Base-by-base conservation (phyloP, 2,797 vertebrate species). In the Taenioides sp. region DNA sequence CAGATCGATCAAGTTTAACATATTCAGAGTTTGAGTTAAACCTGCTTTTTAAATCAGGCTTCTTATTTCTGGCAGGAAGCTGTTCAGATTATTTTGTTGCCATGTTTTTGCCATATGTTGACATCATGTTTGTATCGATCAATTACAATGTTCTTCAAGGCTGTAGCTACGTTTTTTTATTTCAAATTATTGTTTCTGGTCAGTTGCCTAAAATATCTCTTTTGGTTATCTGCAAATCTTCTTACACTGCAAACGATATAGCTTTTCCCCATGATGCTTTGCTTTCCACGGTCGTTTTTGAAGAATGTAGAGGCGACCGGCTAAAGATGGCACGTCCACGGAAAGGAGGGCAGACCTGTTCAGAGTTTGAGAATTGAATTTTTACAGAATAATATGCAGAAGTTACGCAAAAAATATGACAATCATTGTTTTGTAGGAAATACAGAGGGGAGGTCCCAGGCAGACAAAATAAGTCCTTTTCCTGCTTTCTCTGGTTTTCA, bases 311-410 rank as follows among this genome's bases (percentile, higher is more conserved):
- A 69, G 69, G 77, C 70, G 60, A 60, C 69, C 68, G 75, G 75
- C 43, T 4, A 17, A 47, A 14, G 43, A 16, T 71, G 82, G 75
- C 70, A 66, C 77, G 72, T 77, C 18, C 6, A 47, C 14, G 80
- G 70, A 71, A 55, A 74, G 70, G 78, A 70, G 72, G 74, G 74
- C 72, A 72, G 74, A 86, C 80, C 69, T 60, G 67, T 69, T 37
- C 69, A 27, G 64, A 59, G 79, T 37, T 71, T 67, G 47, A 67
- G 80, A 77, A 72, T 49, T 72, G 47, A 72, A 75, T 81, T 86
- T 82, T 69, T 81, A 88, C 80, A 86, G 80, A 91, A 88, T 93
- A 91, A 89, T 93, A 92, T 93, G 91, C 92, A 93, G 89, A 92
- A 84, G 66, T 84, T 82, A 89, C 86, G 81, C 84, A 87, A 90